Evolutionary conservation across 2,797 vertebrate genomes (phyloP), one percentile per base, ranked within the genome.

Genomic region (Leuciscus waleckii): DNA sequence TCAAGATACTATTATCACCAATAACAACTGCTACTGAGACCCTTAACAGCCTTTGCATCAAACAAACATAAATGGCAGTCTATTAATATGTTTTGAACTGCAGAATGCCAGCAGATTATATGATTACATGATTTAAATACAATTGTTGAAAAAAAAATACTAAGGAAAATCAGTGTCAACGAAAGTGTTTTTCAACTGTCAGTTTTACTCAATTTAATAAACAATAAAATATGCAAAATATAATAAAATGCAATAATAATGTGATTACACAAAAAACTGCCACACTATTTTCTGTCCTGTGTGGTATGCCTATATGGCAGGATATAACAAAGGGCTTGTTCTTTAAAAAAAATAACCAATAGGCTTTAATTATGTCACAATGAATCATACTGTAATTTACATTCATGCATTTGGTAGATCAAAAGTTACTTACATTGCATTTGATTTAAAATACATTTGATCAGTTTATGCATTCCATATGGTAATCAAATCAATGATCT

Each of bases 1-100:
- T 84, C 63, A 82, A 81, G 54, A 70, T 54, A 13, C 63, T 76
- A 41, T 81, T 77, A 54, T 82, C 67, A 78, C 67, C 80, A 82
- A 70, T 63, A 83, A 75, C 37, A 58, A 81, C 56, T 75, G n/a
- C 29, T 29, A 13, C 58, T 41, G 63, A 81, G 39, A 84, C 13
- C 65, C 49, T 58, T 39, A 84, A 84, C n/a, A 69, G 46, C 35
- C 23, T 77, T 78, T 69, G 17, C 6, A 69, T 43, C 46, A 84
- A 78, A 77, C 7, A 69, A 56, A n/a, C 19, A 39, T 39, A 39
- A 65, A 67, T 51, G 61, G 61, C 35, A 51, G 51, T 69, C 32
- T 77, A 67, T 67, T 35, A 32, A 49, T 79, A 7, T 21, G 19
- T 32, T 67, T 41, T 58, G 65, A 84, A 41, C 37, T 23, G 7